Percentiles rank a stretch among this genome's conserved stretches.
These are phyloP conservation scores for Sarcophaga subvicina DNA, from an alignment of 2,888 invertebrate species.

Conservation along the genomic window DNA sequence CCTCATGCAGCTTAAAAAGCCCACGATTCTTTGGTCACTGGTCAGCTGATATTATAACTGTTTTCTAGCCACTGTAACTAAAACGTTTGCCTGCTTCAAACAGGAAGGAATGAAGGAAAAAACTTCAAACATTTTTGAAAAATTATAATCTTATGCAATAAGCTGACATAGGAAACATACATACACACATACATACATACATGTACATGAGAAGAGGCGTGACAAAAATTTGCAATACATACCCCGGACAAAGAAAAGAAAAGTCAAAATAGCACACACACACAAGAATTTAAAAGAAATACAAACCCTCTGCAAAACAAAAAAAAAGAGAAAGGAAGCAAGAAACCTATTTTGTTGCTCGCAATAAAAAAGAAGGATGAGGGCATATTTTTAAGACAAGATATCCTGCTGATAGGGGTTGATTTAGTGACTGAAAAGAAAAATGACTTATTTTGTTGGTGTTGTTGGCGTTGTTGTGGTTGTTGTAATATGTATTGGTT, in stretches of 20 bases:
- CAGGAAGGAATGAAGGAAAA: no score
- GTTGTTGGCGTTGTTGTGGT: constrained; percentile 1
- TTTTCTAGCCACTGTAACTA: constrained; percentile 23
- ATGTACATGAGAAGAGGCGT: constrained; percentile 47
- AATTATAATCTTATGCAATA: neutral
- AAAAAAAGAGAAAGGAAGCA: neutral
- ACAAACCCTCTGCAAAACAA: neutral
- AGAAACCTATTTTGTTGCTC: neutral
- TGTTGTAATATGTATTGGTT: constrained; percentile 7
- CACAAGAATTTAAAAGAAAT: constrained; percentile 17
- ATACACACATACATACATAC: neutral
- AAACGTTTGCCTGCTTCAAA: no score
- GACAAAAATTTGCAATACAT: constrained; percentile 51
- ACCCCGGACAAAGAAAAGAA: constrained; percentile 45
- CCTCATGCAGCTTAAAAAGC: no score
- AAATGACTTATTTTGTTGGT: constrained; percentile 77
- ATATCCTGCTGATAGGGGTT: constrained; percentile 79
- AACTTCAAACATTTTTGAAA: neutral
- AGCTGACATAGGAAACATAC: neutral
- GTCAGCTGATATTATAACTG: no score
- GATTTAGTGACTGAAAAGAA: constrained; percentile 82
- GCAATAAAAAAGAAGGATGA: neutral
- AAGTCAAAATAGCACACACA: constrained; percentile 52
- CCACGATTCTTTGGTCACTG: no score
- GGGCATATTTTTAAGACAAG: constrained; percentile 22